Base-by-base conservation (phyloP, 2,113 vertebrate species). In the Melanerpes formicivorus region DNA sequence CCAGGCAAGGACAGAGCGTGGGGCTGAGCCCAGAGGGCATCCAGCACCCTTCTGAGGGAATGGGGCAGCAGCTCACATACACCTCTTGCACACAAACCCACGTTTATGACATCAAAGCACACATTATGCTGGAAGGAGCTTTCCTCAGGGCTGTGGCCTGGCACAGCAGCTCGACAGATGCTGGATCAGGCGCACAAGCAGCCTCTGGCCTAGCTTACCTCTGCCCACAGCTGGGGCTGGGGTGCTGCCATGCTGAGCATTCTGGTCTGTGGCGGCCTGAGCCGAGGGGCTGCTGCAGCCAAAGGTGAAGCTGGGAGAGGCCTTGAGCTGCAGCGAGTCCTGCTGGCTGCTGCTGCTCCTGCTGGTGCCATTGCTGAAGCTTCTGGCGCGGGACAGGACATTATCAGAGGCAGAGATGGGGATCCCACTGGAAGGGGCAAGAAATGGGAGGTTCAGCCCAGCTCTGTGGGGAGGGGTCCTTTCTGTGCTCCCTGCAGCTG, bases 301-400 rank as follows among this genome's bases (percentile, higher is more conserved):
- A 12, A 98, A 98, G 66, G 98, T 98, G 90, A 99, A 98, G 97
- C 98, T 99, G 71, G 98, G 98, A 18, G 99, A 99, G 93, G 87
- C 98, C 96, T 97, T 98, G 95, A 98, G 97, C 95, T 96, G 98
- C 3, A 98, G 98, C 5, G 97, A 98, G 32, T 97, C 98, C 40
- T 98, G 99, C 93, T 98, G 98, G 96, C 97, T 98, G 96, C 97
- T 96, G 96, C 96, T 93, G 22, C 97, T 96, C 96, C 96, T 92
- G 26, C 91, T 88, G 63, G 97, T 94, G 75, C 98, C 97, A 2
- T 97, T 98, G 96, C 98, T 98, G 97, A 98, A 98, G 95, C 98
- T 98, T 93, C 98, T 98, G 4, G 85, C 6, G 1, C 98, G 98
- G 82, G 86, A 97, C 88, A 99, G 91, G 9, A 98, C 42, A 23